Evolutionary conservation across 2,888 invertebrate species (phyloP).

Genomic region (Arenicola marina): DNA sequence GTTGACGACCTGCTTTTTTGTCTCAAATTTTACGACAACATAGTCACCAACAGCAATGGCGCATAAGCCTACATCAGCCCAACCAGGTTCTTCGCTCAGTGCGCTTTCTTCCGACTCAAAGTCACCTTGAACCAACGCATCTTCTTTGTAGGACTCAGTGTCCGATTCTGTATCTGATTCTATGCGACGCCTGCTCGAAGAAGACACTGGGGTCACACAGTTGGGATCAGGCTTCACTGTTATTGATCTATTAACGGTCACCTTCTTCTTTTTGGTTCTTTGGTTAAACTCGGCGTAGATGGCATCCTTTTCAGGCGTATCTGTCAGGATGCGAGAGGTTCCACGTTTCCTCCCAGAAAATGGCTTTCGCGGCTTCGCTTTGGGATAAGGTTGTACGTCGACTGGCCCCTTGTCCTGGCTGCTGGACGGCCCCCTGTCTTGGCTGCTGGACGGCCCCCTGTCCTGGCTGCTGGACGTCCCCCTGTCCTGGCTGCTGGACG

Average conservation of each 20-base stretch:
- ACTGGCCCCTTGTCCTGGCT: background rate
- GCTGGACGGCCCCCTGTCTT: background rate
- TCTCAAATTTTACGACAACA: background rate
- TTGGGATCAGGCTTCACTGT: too few species aligned
- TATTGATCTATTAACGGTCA: background rate
- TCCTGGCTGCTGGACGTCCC: background rate
- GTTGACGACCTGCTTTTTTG: background rate
- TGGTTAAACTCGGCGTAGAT: background rate
- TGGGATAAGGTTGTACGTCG: background rate
- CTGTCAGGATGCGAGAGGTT: background rate
- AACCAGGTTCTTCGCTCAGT: background rate
- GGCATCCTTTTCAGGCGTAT: background rate
- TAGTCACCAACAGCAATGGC: background rate
- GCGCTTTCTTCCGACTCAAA: background rate
- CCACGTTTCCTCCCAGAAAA: background rate
- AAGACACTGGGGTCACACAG: background rate
- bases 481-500: too few species aligned
- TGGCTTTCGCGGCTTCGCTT: background rate
- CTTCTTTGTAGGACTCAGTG: background rate
- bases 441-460: background rate
- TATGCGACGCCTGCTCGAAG: background rate
- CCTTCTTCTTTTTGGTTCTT: background rate
- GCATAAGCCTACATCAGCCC: background rate
- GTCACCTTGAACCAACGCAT: background rate
- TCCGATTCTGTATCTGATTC: background rate